phyloP scores from a whole-genome alignment of 2,113 vertebrate genomes.

The Oreocharis arfaki region DNA sequence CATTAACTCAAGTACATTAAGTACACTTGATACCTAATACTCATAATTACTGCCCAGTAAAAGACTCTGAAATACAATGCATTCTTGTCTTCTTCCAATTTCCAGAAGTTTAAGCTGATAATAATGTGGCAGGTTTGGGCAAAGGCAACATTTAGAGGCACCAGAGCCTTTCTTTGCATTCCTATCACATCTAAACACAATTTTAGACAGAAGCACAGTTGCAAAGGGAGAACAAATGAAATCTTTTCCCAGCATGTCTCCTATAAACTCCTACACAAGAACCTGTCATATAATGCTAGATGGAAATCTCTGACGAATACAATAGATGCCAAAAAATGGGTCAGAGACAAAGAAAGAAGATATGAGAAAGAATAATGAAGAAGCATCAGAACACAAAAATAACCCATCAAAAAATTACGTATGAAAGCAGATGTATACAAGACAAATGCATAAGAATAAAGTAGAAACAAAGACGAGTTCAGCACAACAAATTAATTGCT shows the following conservation, averaged over 20 bases:
- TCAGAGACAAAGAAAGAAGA: not conserved
- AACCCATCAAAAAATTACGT: not conserved
- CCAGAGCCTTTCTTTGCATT: not conserved
- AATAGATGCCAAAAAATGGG: not conserved
- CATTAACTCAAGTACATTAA: not conserved
- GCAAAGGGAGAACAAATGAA: slow-evolving; percentile 1
- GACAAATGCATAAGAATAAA: not conserved
- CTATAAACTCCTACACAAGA: not conserved
- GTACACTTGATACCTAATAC: not conserved
- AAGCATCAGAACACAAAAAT: not conserved
- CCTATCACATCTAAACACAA: not conserved
- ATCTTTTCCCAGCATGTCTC: not conserved
- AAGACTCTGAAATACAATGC: not conserved
- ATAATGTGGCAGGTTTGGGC: not conserved
- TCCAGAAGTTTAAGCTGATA: not conserved
- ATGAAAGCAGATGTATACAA: not conserved
- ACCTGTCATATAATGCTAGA: not conserved
- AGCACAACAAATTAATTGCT: not conserved
- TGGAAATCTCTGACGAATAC: not conserved
- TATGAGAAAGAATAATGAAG: not conserved
- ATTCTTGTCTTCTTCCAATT: not conserved
- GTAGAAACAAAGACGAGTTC: not conserved
- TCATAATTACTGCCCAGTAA: not conserved
- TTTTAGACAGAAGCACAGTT: not conserved
- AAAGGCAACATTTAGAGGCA: not conserved